phyloP scores from a whole-genome alignment of 2,113 vertebrate species.

The Columba livia region DNA sequence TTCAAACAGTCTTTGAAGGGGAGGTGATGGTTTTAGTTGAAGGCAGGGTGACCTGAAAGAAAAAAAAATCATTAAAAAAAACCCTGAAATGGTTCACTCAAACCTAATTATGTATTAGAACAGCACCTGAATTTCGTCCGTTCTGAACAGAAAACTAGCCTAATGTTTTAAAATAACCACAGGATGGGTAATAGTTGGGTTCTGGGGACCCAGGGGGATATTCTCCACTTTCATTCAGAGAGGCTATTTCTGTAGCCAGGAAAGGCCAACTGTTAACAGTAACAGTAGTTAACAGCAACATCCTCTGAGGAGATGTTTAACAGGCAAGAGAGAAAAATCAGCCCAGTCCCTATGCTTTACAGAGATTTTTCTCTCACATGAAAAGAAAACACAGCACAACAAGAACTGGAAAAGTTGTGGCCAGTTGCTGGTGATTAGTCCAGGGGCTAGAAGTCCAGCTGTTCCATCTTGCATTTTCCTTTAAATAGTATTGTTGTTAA shows the following conservation, averaged over 20 bases:
- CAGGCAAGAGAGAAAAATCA: not conserved
- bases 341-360: not conserved
- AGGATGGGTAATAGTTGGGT: not conserved
- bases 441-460: not conserved
- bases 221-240: not conserved
- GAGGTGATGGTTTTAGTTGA: not conserved
- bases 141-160: not conserved
- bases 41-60: not conserved
- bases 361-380: not conserved
- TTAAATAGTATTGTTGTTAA: not conserved
- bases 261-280: not conserved
- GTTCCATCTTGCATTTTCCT: not conserved
- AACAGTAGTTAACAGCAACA: not conserved
- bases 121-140: not conserved
- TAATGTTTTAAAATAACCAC: slow-evolving; percentile 3
- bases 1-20: slow-evolving; percentile 57
- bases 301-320: not conserved
- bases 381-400: not conserved
- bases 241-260: not conserved
- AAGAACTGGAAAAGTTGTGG: not conserved
- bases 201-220: not conserved
- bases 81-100: not conserved
- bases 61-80: not conserved
- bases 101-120: not conserved
- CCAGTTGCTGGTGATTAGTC: not conserved